phyloP scores from a whole-genome alignment of 2,888 invertebrate genomes.

The Xanthorhoe designata region DNA sequence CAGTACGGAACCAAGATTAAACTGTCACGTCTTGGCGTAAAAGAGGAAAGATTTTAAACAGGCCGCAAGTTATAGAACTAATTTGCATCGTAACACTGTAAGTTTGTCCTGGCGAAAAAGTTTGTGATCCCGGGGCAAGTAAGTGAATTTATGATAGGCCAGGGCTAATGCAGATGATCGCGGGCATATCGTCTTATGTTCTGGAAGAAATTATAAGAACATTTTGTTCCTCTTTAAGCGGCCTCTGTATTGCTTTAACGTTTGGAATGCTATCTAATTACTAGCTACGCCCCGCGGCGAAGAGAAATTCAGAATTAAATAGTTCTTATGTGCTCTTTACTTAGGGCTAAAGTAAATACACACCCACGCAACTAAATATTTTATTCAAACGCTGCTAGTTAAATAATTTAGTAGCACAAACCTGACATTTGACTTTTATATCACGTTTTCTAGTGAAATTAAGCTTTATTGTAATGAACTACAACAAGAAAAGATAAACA shows the following conservation, averaged over 20 bases:
- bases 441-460: conserved; percentile 14
- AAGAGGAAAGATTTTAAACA: conserved; percentile 55
- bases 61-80: conserved; percentile 63
- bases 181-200: conserved; percentile 1
- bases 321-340: not conserved
- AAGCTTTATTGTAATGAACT: conserved; percentile 21
- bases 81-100: conserved; percentile 72
- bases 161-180: conserved; percentile 10
- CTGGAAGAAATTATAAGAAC: not conserved
- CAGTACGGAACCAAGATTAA: conserved; percentile 3
- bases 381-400: conserved; percentile 12
- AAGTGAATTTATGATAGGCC: conserved; percentile 64
- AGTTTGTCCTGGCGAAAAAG: conserved; percentile 65
- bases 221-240: not conserved
- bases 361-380: conserved; percentile 9
- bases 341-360: conserved; percentile 6
- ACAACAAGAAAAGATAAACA: conserved; percentile 26
- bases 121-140: conserved; percentile 61
- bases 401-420: conserved; percentile 12
- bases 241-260: not conserved
- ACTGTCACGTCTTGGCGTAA: conserved; percentile 49
- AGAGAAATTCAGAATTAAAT: too few relatives aligned
- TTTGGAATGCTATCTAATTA: too few relatives aligned
- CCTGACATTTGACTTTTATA: conserved; percentile 9
- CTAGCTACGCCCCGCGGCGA: too few relatives aligned